These are phyloP conservation scores for Gallinago nigripennis DNA, from an alignment of 2,797 vertebrate species.

Conservation along the genomic window DNA sequence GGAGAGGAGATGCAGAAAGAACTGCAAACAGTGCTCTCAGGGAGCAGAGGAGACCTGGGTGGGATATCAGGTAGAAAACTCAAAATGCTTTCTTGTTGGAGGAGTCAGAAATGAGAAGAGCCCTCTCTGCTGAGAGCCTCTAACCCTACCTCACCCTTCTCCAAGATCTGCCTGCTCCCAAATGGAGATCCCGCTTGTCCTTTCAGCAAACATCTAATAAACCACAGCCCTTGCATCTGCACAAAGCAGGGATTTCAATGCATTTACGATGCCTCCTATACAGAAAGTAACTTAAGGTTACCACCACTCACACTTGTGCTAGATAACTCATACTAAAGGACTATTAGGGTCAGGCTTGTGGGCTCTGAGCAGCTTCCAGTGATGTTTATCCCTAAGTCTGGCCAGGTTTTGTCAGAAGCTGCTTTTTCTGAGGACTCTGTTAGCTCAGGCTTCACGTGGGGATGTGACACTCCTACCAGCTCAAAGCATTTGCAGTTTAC, in stretches of 20 bases:
- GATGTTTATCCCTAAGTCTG: neutral
- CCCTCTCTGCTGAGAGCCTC: neutral
- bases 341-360: rapidly evolving
- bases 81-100: neutral
- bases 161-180: neutral
- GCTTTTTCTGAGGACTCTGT: neutral
- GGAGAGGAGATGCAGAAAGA: neutral
- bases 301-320: rapidly evolving
- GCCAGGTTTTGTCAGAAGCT: neutral
- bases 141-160: neutral
- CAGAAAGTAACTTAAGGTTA: neutral
- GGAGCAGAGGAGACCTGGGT: neutral
- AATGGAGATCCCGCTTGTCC: neutral
- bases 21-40: rapidly evolving
- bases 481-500: neutral
- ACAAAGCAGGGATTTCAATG: neutral
- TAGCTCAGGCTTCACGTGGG: neutral
- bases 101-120: neutral
- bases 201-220: neutral
- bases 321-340: neutral
- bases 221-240: neutral
- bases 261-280: neutral
- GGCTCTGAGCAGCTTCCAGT: neutral
- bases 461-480: neutral
- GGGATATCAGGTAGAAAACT: neutral